Evolutionary conservation across 2,797 vertebrate species (phyloP).

Genomic region (Urophycis tenuis): DNA sequence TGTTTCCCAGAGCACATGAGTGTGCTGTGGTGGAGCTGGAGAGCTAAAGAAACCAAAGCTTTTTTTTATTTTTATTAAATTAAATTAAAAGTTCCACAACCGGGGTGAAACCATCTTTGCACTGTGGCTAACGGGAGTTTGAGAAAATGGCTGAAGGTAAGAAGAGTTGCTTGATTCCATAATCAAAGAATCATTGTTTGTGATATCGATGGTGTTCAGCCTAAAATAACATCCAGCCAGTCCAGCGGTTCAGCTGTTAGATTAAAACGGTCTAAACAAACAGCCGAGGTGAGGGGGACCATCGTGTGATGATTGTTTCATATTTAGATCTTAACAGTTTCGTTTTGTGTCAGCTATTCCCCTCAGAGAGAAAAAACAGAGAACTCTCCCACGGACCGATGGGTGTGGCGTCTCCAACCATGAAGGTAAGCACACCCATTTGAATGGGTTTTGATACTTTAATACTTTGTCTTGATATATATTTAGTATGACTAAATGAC

Average conservation of each 20-base stretch:
- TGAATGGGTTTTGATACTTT: background rate
- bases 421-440: constrained; percentile 46
- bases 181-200: background rate
- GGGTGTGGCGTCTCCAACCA: constrained; percentile 60
- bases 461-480: too few relatives aligned
- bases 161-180: constrained; percentile 8
- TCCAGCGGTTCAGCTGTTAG: background rate
- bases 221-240: background rate
- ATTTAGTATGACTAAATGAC: background rate
- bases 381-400: constrained; percentile 54
- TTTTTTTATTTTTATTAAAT: background rate
- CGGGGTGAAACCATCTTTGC: constrained; percentile 23
- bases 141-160: constrained; percentile 66
- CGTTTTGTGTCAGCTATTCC: constrained; percentile 51
- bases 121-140: constrained; percentile 21
- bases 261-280: background rate
- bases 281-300: background rate
- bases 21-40: constrained; percentile 6
- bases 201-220: background rate
- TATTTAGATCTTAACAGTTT: constrained; percentile 20
- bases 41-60: constrained; percentile 14
- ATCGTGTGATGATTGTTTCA: background rate
- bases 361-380: constrained; percentile 62
- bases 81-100: constrained; percentile 14
- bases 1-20: constrained; percentile 40